Base-by-base conservation (phyloP, 2,888 invertebrate species). In the Tetragnatha montana region DNA sequence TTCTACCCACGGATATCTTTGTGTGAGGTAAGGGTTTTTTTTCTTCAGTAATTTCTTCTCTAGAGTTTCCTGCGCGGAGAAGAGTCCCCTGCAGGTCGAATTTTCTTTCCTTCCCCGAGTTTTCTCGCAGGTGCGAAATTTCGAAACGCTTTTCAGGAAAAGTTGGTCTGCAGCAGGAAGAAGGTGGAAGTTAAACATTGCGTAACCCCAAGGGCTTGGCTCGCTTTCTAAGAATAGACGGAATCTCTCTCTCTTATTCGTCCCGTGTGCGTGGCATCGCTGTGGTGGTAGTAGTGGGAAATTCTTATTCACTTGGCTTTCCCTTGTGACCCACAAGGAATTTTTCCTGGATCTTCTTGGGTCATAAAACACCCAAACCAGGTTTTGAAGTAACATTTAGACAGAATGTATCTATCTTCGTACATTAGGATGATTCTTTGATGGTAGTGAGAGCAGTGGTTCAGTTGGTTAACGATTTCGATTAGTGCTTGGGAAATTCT, bases 1-100 rank as follows among this genome's bases (percentile, higher is more conserved):
- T 85, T 85, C 78, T 78, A 22, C 50, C 69, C 69, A 75, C n/a
- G 49, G 35, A 75, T n/a, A 47, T 47, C 47, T 69, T n/a, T n/a
- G 76, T 76, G 47, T 70, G 71, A 51, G 19, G 51, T 70, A 73
- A 51, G 51, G 78, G 21, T 85, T 22, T 21, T 71, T 47, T 71
- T 21, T 47, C 19, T 1, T 4, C 22, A 71, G 21, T 14, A 8
- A 50, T 81, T 17, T 74, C 60, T 60, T 50, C n/a, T 51, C 22
- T 19, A 60, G 17, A 21, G 81, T 71, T 81, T 81, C 81, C 81
- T 71, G 21, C 69, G 60, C 50, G 70, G 81, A 51, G 50, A 51
- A 60, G 60, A 60, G 14, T 35, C 60, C 17, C 60, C 60, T 60
- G 60, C 8, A 60, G 60, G 60, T 60, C 35, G 60, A 60, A 8